phyloP scores from a whole-genome alignment of 2,888 invertebrate species.

The Microchrysa polita region DNA sequence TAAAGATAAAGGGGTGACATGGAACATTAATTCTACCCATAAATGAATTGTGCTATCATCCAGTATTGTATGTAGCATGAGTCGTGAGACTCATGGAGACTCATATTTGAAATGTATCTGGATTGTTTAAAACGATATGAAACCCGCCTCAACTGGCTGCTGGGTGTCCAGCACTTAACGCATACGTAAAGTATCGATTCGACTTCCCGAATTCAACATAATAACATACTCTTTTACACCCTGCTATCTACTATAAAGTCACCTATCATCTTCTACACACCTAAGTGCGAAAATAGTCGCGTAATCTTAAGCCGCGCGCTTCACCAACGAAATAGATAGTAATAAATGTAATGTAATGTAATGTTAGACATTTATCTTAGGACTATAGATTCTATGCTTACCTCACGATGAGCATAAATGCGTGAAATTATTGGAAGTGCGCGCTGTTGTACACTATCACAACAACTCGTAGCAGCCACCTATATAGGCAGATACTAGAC shows the following conservation, averaged over 20 bases:
- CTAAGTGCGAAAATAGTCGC: conserved; percentile 43
- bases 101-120: too few species aligned
- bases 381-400: background rate
- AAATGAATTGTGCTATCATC: too few species aligned
- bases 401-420: conserved; percentile 45
- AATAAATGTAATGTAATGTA: conserved; percentile 44
- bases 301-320: conserved; percentile 36
- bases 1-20: too few species aligned
- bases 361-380: conserved; percentile 43
- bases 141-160: too few species aligned
- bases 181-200: too few species aligned
- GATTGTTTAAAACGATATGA: too few species aligned
- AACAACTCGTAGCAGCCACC: conserved; percentile 3
- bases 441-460: conserved; percentile 9
- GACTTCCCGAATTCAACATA: too few species aligned
- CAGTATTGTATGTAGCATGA: too few species aligned
- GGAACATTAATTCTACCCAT: too few species aligned
- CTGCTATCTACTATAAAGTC: background rate
- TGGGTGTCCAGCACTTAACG: too few species aligned
- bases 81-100: too few species aligned
- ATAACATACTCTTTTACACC: too few species aligned
- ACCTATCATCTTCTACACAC: conserved; percentile 31
- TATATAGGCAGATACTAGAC: conserved; percentile 1
- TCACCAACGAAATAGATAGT: conserved; percentile 38
- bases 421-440: conserved; percentile 48